Conservation (phyloP, 2,797 vertebrate species). For the Rhyacichthys aspro region DNA sequence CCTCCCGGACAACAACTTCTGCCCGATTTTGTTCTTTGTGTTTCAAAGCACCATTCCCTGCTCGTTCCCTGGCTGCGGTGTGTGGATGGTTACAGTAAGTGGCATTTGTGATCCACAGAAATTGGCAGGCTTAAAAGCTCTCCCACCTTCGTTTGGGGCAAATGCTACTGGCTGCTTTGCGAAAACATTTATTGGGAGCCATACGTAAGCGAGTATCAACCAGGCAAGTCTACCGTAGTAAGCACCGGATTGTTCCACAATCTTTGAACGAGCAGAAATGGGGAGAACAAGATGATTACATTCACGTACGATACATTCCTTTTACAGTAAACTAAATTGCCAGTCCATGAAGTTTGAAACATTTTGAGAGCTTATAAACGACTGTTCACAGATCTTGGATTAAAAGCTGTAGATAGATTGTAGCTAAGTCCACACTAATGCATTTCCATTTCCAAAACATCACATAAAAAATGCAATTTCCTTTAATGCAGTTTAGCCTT, state of each 20-base stretch:
- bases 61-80: conserved; percentile 51
- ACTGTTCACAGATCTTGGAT: background rate
- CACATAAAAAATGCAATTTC: too few species aligned
- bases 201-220: background rate
- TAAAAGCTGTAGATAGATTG: background rate
- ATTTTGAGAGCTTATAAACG: background rate
- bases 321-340: conserved; percentile 32
- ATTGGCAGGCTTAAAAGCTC: conserved; percentile 59
- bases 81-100: background rate
- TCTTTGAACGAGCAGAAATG: conserved; percentile 57
- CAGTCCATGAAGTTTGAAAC: conserved; percentile 6
- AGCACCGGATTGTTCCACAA: conserved; percentile 63
- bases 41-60: conserved; percentile 53
- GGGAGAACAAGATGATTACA: conserved; percentile 56
- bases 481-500: too few species aligned
- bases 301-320: conserved; percentile 72
- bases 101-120: conserved; percentile 33
- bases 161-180: conserved; percentile 64
- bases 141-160: conserved; percentile 29
- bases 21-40: conserved; percentile 39
- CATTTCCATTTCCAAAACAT: background rate
- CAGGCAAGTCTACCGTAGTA: conserved; percentile 19
- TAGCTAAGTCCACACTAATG: background rate
- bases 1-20: conserved; percentile 58
- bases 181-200: background rate